Evolutionary conservation across 2,113 vertebrate genomes (phyloP), one percentile per base, ranked within the genome.

Genomic region (Cnemophilus loriae): DNA sequence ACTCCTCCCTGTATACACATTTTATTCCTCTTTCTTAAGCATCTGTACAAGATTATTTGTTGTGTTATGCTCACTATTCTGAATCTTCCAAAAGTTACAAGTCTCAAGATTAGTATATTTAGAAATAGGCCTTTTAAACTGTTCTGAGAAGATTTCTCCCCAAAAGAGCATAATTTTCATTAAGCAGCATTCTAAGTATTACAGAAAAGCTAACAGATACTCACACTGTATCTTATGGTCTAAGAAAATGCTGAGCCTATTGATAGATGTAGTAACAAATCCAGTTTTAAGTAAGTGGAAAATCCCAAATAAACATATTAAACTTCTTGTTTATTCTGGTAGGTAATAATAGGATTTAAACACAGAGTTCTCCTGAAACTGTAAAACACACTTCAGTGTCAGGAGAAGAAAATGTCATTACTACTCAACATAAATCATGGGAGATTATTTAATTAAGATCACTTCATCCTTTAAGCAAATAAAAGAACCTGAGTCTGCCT

Each of bases 241-340:
- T 60, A 68, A 95, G 73, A 89, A 94, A 91, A 76, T 41, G 13
- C 33, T 85, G 37, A 82, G 64, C 6, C 4, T 93, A 30, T 44
- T 87, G 56, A 68, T 46, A 79, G 24, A 50, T 42, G 7, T 27
- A 61, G 30, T 42, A 87, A 73, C 20, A 95, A 92, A 87, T 85
- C 37, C 81, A 89, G 53, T 26, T 87, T 87, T 87, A 85, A 85
- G 35, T 83, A 93, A 83, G 41, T 73, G 44, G 61, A 92, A 89
- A 41, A 91, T 76, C 41, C 37, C 57, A 87, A 87, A 85, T 79
- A 94, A 93, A 89, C 3, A 0, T 46, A 41, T 87, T 84, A 91
- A 87, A 93, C 23, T 89, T 90, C 53, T 91, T 95, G 69, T 94
- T 91, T 96, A 87, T 75, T 85, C 84, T 76, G 53, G 49, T 89